Base-by-base conservation (phyloP, 2,113 vertebrate species). In the Hucho hucho region DNA sequence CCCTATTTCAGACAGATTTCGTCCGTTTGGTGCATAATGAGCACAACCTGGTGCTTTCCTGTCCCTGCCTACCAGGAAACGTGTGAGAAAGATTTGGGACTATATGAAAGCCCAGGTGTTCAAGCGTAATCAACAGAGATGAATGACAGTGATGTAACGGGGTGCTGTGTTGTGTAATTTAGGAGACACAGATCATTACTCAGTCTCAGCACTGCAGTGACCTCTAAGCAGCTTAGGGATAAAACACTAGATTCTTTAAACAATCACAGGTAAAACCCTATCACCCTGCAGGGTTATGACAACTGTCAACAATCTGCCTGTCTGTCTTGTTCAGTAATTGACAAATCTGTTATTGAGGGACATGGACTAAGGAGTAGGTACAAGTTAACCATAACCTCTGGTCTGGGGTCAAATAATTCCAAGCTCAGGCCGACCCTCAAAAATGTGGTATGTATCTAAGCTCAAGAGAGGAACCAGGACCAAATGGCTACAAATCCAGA, bases 171-270 rank as follows among this genome's bases (percentile, higher is more conserved):
- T 76, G 71, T 58, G 71, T 58, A 32, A 88, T 68, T 70, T 68
- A 29, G 43, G 58, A 70, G 75, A 72, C 6, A 28, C 37, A 3
- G 68, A 37, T 68, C 76, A 85, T 79, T 71, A 74, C 46, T 64
- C 26, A 43, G 28, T 28, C 28, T 28, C 28, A 3, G 28, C 28
- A 66, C 61, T 64, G 46, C 72, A 18, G 6, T 64, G 71, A 77
- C 72, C 74, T 49, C 24, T 83, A 87, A 89, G 75, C 79, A 75
- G 86, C 82, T 87, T 86, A 83, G 16, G n/a, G 64, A 13, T 26
- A 68, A 43, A 43, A 43, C 18, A n/a, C 37, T 18, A 53, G 4
- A 18, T 53, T 18, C 49, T 53, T 53, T 4, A 18, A 53, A 53
- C 68, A 78, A 77, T 83, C 64, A 5, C 43, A 0, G 29, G 26